A percentile compares a stretch with the other conserved stretches of the same genome.
phyloP scores from a whole-genome alignment of 2,888 invertebrate genomes.

The Polydrusus pterygomalis region DNA sequence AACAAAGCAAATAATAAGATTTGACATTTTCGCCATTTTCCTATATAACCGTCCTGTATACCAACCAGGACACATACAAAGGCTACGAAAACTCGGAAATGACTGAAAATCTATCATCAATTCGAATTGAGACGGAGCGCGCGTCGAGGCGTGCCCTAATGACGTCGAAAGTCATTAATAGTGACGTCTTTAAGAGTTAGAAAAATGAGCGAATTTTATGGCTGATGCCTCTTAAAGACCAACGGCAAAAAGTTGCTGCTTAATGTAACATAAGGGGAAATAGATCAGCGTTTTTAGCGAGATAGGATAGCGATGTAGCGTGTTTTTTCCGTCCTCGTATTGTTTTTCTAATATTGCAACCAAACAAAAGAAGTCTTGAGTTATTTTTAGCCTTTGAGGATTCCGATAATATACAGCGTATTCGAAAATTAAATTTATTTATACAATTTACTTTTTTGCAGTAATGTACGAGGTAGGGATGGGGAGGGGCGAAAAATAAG shows the following conservation, averaged over 20 bases:
- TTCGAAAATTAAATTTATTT: no score
- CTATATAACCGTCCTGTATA: neutral
- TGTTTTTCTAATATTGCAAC: slow-evolving; percentile 8
- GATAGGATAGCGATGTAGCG: slow-evolving; percentile 11
- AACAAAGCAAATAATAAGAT: no score
- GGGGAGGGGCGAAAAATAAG: no score
- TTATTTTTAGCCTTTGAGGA: neutral
- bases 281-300: slow-evolving; percentile 43
- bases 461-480: no score
- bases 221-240: slow-evolving; percentile 55
- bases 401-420: neutral
- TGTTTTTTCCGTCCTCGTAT: slow-evolving; percentile 1
- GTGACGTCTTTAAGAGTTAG: slow-evolving; percentile 56
- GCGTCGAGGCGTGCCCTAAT: slow-evolving; percentile 57
- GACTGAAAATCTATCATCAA: slow-evolving; percentile 55
- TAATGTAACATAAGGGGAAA: slow-evolving; percentile 56
- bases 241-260: slow-evolving; percentile 51
- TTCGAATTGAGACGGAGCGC: slow-evolving; percentile 52
- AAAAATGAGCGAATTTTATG: slow-evolving; percentile 59
- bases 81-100: slow-evolving; percentile 39
- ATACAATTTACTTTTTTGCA: no score
- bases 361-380: neutral
- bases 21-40: no score
- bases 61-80: slow-evolving; percentile 4
- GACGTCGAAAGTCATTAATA: slow-evolving; percentile 58